phyloP scores from a whole-genome alignment of 2,888 invertebrate genomes.

The Anaspis maculata region DNA sequence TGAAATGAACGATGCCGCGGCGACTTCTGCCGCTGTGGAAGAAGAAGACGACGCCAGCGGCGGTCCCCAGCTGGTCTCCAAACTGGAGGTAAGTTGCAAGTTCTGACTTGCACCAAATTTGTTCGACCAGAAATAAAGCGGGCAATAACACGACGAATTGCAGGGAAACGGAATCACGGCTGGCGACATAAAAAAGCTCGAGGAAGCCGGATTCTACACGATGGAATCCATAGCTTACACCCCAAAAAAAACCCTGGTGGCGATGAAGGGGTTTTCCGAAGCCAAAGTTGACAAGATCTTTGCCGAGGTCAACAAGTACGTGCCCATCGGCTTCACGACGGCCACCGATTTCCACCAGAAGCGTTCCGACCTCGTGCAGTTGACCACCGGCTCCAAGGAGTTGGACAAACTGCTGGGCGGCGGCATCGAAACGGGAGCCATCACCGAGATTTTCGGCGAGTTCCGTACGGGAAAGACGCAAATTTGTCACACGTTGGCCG shows the following conservation, averaged over 20 bases:
- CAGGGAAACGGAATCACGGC: slow-evolving; percentile 87
- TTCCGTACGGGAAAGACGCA: slow-evolving; percentile 98
- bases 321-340: slow-evolving; percentile 97
- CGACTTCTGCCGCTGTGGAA: slow-evolving; percentile 32
- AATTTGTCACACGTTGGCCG: slow-evolving; percentile 92
- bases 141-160: too few species aligned
- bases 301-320: slow-evolving; percentile 82
- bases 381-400: slow-evolving; percentile 93
- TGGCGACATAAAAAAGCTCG: slow-evolving; percentile 85
- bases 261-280: slow-evolving; percentile 94
- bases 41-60: slow-evolving; percentile 57
- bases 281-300: slow-evolving; percentile 94
- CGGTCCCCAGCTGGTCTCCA: slow-evolving; percentile 63
- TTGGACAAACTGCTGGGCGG: slow-evolving; percentile 88
- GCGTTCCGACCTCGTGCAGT: slow-evolving; percentile 87
- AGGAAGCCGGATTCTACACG: slow-evolving; percentile 90
- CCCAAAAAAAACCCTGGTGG: slow-evolving; percentile 81
- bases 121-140: too few species aligned
- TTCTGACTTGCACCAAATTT: slow-evolving; percentile 7
- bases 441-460: slow-evolving; percentile 98
- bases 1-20: too few species aligned
- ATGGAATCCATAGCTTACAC: slow-evolving; percentile 93
- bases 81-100: slow-evolving; percentile 55
- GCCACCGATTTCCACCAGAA: slow-evolving; percentile 94
- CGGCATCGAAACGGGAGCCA: slow-evolving; percentile 96